Percentiles rank a stretch among this genome's conserved stretches.
phyloP scores from a whole-genome alignment of 1,140 invertebrate species.

The Geopemphigus sp. region DNA sequence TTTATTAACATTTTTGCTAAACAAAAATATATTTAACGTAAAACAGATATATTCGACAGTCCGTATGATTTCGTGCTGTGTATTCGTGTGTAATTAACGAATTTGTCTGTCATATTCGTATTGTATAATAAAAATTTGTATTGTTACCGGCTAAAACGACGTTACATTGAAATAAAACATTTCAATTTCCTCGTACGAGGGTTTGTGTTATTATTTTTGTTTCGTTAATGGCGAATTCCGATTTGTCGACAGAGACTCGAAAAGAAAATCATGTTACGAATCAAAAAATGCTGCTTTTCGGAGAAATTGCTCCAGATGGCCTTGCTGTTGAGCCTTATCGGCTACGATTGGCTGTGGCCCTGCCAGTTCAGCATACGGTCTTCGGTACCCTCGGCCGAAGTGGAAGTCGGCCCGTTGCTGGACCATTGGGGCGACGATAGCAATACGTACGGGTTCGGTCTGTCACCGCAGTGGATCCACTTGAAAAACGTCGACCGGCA shows the following conservation, averaged over 20 bases:
- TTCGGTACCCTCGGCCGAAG: slow-evolving; percentile 21
- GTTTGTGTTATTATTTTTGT: not conserved
- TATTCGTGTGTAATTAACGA: not conserved
- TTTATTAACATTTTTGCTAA: not conserved
- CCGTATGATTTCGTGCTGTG: not conserved
- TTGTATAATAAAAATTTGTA: not conserved
- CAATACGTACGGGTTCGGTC: slow-evolving; percentile 13
- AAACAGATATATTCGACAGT: not conserved
- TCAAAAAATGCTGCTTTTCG: slow-evolving; percentile 42
- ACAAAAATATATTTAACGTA: not conserved
- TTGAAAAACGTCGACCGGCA: slow-evolving; percentile 22
- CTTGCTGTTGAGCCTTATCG: slow-evolving; percentile 32
- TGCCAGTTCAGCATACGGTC: not conserved
- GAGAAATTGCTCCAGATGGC: slow-evolving; percentile 42
- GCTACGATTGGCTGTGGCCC: slow-evolving; percentile 10
- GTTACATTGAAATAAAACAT: too few relatives aligned
- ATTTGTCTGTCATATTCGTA: too few relatives aligned
- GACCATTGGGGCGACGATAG: not conserved
- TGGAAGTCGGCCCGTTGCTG: slow-evolving; percentile 22
- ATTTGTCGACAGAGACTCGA: slow-evolving; percentile 19
- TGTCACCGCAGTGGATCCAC: slow-evolving; percentile 2
- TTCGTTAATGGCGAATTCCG: not conserved
- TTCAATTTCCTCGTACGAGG: too few relatives aligned
- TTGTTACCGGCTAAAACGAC: too few relatives aligned
- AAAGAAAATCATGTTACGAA: slow-evolving; percentile 40